Percentiles rank a stretch among this genome's conserved stretches.
Conservation (phyloP, 2,113 vertebrate species). For the Podarcis muralis region DNA sequence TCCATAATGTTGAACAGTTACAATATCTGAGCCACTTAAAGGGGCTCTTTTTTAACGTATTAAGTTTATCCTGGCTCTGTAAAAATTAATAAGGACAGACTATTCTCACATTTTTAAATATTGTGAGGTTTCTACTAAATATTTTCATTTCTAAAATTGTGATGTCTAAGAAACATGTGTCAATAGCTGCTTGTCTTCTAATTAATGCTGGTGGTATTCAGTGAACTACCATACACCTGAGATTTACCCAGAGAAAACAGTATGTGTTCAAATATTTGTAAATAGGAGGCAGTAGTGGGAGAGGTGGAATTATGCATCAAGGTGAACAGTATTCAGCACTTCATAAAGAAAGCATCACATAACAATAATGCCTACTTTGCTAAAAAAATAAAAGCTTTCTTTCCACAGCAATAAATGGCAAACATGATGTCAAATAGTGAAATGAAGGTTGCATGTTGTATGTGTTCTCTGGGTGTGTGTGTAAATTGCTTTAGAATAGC, state of each 20-base stretch:
- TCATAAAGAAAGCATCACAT: constrained; percentile 55
- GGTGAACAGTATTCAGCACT: constrained; percentile 63
- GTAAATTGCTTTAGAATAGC: constrained; percentile 57
- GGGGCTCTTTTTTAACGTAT: constrained; percentile 6
- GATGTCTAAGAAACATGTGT: constrained; percentile 48
- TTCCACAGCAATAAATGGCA: constrained; percentile 27
- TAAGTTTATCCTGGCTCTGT: constrained; percentile 44
- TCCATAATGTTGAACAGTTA: constrained; percentile 6
- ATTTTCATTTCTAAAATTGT: constrained; percentile 45
- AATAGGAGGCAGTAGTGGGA: constrained; percentile 52
- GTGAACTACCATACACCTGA: constrained; percentile 50
- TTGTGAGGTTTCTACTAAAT: constrained; percentile 49
- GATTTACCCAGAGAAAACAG: constrained; percentile 49
- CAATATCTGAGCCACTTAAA: constrained; percentile 36
- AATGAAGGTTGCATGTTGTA: constrained; percentile 58
- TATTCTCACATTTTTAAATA: constrained; percentile 45
- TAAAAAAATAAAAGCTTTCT: constrained; percentile 43
- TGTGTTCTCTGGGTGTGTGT: not conserved
- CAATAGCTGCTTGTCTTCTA: constrained; percentile 63
- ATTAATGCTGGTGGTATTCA: constrained; percentile 60
- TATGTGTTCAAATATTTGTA: constrained; percentile 51
- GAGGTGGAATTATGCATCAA: constrained; percentile 50
- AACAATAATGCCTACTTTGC: constrained; percentile 44
- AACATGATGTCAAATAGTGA: constrained; percentile 55
- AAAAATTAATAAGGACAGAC: constrained; percentile 53